Evolutionary conservation across 2,888 invertebrate genomes (phyloP).

Genomic region (Acrobasis consociella): DNA sequence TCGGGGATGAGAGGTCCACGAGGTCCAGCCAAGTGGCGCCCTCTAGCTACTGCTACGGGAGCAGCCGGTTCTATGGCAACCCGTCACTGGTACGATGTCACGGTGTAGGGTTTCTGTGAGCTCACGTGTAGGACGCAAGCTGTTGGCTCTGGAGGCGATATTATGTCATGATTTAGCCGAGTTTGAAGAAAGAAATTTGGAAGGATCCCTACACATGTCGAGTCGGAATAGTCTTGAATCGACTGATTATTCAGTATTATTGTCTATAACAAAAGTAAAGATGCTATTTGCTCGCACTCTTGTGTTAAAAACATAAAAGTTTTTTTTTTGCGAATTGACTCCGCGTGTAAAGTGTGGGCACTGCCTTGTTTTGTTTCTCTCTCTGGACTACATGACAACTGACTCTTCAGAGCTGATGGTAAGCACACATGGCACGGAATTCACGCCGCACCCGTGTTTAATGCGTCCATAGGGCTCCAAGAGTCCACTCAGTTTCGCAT

Average conservation of each 20-base stretch:
- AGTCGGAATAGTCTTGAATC: too few relatives aligned
- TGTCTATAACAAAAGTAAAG: too few relatives aligned
- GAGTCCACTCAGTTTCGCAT: not conserved
- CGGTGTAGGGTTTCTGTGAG: constrained; percentile 39
- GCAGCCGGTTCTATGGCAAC: constrained; percentile 68
- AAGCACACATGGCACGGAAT: not conserved
- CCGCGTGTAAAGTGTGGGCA: too few relatives aligned
- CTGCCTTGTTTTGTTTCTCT: too few relatives aligned
- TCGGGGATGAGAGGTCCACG: constrained; percentile 49
- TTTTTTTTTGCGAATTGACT: too few relatives aligned
- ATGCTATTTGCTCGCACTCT: too few relatives aligned
- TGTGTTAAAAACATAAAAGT: too few relatives aligned
- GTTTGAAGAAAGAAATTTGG: too few relatives aligned
- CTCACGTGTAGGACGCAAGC: not conserved
- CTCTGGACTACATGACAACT: too few relatives aligned
- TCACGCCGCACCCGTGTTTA: not conserved
- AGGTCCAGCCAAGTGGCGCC: constrained; percentile 58
- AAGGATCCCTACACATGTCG: too few relatives aligned
- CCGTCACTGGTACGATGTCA: constrained; percentile 66
- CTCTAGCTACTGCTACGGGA: constrained; percentile 60
- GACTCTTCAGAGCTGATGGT: not conserved
- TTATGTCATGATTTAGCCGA: too few relatives aligned
- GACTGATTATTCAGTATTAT: too few relatives aligned
- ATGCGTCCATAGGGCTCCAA: not conserved
- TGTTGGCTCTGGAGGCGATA: not conserved